Conservation (phyloP, 1,140 invertebrate genomes). For the Andrena cerasifolii region DNA sequence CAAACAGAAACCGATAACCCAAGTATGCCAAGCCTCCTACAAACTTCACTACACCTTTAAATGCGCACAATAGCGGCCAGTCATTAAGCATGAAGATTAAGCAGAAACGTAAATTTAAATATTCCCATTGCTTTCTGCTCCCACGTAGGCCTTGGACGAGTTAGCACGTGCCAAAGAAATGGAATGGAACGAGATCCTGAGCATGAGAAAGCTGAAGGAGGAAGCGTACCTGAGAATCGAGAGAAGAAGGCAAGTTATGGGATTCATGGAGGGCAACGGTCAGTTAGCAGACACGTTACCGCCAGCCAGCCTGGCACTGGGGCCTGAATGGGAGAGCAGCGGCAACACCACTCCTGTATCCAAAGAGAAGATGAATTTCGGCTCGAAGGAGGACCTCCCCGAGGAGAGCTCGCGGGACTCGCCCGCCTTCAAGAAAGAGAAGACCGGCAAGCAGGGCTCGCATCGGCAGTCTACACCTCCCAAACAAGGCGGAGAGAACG, state of each 20-base stretch:
- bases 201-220: constrained; percentile 91
- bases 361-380: constrained; percentile 51
- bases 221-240: constrained; percentile 88
- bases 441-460: constrained; percentile 40
- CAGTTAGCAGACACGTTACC: constrained; percentile 65
- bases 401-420: constrained; percentile 53
- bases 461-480: constrained; percentile 50
- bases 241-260: constrained; percentile 85
- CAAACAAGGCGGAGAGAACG: constrained; percentile 64
- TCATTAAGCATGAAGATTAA: too few species aligned
- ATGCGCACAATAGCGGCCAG: too few species aligned
- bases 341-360: constrained; percentile 29
- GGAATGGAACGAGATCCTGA: constrained; percentile 92
- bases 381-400: constrained; percentile 48
- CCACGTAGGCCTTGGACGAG: constrained; percentile 84
- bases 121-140: background rate
- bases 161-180: constrained; percentile 89
- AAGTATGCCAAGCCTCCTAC: too few species aligned
- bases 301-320: constrained; percentile 64
- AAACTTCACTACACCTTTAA: too few species aligned
- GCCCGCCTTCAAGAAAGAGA: constrained; percentile 62
- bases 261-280: constrained; percentile 74
- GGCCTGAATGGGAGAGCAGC: constrained; percentile 70
- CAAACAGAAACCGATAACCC: too few species aligned
- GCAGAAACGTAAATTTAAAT: too few species aligned